Evolutionary conservation across 2,113 vertebrate species (phyloP).

Genomic region (Triplophysa siluroides): DNA sequence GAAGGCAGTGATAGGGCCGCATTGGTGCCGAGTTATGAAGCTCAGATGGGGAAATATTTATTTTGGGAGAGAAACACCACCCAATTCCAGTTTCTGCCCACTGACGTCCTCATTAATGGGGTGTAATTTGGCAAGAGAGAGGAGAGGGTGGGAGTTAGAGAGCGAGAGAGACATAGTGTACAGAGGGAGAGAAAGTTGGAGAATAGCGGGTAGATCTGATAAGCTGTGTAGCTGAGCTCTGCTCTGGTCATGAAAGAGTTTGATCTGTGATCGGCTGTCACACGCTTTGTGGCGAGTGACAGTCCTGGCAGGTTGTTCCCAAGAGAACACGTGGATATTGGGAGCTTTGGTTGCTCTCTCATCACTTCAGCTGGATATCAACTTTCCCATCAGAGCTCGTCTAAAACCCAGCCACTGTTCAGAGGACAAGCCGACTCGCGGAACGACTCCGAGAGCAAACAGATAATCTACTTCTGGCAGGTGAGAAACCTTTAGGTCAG

Average conservation of each 20-base stretch:
- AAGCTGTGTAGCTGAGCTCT: constrained; percentile 42
- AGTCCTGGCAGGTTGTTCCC: constrained; percentile 14
- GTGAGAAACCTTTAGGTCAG: constrained; percentile 44
- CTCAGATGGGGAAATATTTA: constrained; percentile 27
- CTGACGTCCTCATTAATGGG: constrained; percentile 14
- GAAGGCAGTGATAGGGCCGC: background rate
- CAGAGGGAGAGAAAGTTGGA: constrained; percentile 13
- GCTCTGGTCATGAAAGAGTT: constrained; percentile 20
- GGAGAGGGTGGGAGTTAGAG: constrained; percentile 17
- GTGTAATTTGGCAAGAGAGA: constrained; percentile 29
- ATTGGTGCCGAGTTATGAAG: constrained; percentile 12
- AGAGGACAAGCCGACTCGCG: background rate
- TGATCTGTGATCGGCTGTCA: constrained; percentile 25
- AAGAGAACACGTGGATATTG: constrained; percentile 3
- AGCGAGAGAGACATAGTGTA: constrained; percentile 3
- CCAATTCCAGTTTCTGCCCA: constrained; percentile 14
- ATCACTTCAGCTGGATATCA: constrained; percentile 36
- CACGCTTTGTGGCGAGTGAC: constrained; percentile 35
- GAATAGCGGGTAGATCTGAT: constrained; percentile 40
- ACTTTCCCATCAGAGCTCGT: constrained; percentile 20
- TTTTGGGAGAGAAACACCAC: constrained; percentile 22
- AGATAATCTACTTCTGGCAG: constrained; percentile 30
- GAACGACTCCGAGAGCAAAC: constrained; percentile 35
- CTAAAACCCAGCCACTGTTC: background rate
- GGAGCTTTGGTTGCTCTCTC: constrained; percentile 4